phyloP scores from a whole-genome alignment of 2,113 vertebrate species.

The Hemiprocne comata region DNA sequence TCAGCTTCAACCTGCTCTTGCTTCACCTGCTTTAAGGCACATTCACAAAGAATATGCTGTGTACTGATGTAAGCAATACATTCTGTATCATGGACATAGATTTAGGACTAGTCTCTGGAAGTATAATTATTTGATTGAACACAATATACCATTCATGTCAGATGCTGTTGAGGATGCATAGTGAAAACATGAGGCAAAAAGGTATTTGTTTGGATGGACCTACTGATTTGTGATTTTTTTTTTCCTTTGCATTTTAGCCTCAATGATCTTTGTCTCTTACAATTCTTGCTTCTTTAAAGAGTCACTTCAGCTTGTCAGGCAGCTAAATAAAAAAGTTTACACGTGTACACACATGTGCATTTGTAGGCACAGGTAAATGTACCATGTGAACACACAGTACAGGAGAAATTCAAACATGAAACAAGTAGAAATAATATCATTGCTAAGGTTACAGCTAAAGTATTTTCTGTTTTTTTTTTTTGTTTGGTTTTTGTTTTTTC shows the following conservation, averaged over 20 bases:
- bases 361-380: neutral
- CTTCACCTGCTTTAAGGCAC: neutral
- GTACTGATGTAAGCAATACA: neutral
- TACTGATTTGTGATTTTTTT: neutral
- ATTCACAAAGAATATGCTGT: neutral
- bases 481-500: too few species aligned
- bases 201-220: neutral
- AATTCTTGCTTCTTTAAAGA: neutral
- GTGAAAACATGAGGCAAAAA: neutral
- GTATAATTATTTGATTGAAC: neutral
- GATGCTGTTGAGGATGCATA: neutral
- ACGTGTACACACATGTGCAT: fast-evolving
- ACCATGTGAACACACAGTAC: neutral
- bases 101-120: neutral
- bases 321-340: neutral
- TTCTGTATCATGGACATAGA: neutral
- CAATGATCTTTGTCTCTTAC: neutral
- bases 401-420: neutral
- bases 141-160: neutral
- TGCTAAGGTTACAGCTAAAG: neutral
- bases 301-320: neutral
- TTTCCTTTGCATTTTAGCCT: neutral
- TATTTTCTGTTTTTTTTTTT: neutral
- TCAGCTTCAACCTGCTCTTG: neutral
- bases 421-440: neutral